Base-by-base conservation (phyloP, 2,797 vertebrate species). In the Epinephelus coioides region DNA sequence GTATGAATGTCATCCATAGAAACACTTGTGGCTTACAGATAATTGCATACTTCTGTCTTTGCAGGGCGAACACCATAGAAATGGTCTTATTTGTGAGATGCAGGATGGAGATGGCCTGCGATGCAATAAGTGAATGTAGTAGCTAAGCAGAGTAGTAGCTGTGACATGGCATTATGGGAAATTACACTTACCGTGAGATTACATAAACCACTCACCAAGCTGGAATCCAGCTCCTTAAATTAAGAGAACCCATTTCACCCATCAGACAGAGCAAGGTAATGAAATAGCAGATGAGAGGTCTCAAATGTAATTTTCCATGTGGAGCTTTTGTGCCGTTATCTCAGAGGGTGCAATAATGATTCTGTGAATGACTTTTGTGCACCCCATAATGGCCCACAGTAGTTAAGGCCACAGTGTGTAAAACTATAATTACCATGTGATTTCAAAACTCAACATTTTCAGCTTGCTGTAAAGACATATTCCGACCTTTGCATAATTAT, bases 241-340 rank as follows among this genome's bases (percentile, higher is more conserved):
- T 95, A 96, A 96, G 93, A 95, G 93, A 96, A 94, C 91, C 94
- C 94, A 95, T 96, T 96, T 96, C 92, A 94, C 87, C 92, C 92
- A 91, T 95, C 94, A 90, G 92, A 94, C 92, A 89, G 92, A 92
- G 93, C 85, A 86, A 92, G 92, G 95, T 96, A 96, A 96, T 96
- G 93, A 95, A 96, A 95, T 91, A 95, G 94, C 94, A 95, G 94
- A 95, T 93, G 93, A 96, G 92, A 94, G 93, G 93, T 93, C 93
- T 95, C 91, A 95, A 95, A 95, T 95, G 95, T 94, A 95, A 96
- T 96, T 96, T 96, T 95, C 94, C 88, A 93, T 91, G 94, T 92
- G 91, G 94, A 94, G 92, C 94, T 95, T 96, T 96, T 95, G 94
- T 95, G 94, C 91, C 59, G 92, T 95, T 95, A 96, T 96, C 94